Base-by-base conservation (phyloP, 2,888 invertebrate species). In the Calameuta pallipes region DNA sequence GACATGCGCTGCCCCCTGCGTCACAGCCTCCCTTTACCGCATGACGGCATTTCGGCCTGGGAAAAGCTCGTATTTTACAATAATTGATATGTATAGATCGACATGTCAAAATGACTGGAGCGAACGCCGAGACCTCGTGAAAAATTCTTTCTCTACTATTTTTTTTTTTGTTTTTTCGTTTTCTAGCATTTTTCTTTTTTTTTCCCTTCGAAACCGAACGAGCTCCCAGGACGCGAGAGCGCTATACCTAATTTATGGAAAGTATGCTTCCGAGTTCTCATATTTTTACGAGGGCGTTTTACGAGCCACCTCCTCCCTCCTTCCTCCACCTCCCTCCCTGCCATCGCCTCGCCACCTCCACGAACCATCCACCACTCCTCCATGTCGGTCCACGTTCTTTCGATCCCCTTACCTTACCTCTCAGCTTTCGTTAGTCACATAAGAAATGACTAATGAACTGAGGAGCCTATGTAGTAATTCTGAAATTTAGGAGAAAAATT, bases 51-150 rank as follows among this genome's bases (percentile, higher is more conserved):
- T 56, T 56, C 23, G 0, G 0, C 56, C 56, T 56, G 56, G 6
- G 56, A 56, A 56, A 23, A 9, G 6, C 56, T 56, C 56, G 23
- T 56, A 23, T 56, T 56, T 56, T 56, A 56, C 56, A 6, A 35
- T 89, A 87, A 89, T 87, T 87, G 88, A 87, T 87, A 82, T 84
- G 83, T 83, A 82, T 37, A 33, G 30, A 11, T 4, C 23, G 76
- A 30, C n/a, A 41, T 56, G 75, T 74, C 75, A 82, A 82, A 82
- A 73, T 74, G 75, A 56, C 37, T 41, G 30, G 31, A 69, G 56
- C 23, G 77, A 71, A 33, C 30, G 74, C 69, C 56, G 0, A 6
- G 56, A 56, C 3, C 56, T 23, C 15, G 41, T 41, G 41, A 41
- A 41, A 41, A 41, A 41, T 41, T 41, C 41, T 6, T 41, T 41